Percentiles rank a stretch among this genome's conserved stretches.
Conservation (phyloP, 2,888 invertebrate species). For the Trichogramma evanescens region DNA sequence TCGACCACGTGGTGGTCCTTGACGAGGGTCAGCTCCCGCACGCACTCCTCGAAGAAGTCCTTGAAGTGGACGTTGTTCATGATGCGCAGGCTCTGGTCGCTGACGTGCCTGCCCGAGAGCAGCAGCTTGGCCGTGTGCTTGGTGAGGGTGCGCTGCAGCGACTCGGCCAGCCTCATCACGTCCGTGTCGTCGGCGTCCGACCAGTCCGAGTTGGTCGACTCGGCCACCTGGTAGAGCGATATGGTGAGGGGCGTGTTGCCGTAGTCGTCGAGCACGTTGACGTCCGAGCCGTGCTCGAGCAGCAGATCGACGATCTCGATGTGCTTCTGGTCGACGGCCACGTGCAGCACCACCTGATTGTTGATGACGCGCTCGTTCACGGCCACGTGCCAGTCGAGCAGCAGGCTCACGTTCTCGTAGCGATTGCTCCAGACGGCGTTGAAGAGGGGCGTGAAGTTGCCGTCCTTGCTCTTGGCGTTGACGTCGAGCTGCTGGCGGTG, state of each 20-base stretch:
- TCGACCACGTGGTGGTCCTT: neutral
- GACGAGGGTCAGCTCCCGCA: slow-evolving; percentile 1
- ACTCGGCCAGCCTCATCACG: neutral
- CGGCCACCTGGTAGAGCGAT: neutral
- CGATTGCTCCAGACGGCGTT: slow-evolving; percentile 12
- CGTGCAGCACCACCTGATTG: slow-evolving; percentile 9
- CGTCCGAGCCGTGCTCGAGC: slow-evolving; percentile 8
- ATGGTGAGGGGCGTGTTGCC: slow-evolving; percentile 11
- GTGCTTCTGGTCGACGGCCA: slow-evolving; percentile 10
- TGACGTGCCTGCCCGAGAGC: neutral
- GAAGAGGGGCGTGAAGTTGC: slow-evolving; percentile 11
- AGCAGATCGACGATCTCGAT: neutral
- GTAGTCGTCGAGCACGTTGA: slow-evolving; percentile 8
- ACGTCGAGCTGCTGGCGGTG: neutral
- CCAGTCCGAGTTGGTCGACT: neutral
- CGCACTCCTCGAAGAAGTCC: slow-evolving; percentile 3
- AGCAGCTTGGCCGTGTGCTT: slow-evolving; percentile 5
- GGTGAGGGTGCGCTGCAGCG: neutral
- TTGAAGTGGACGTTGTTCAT: slow-evolving; percentile 1
- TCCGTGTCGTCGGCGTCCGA: neutral
- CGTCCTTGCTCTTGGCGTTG: slow-evolving; percentile 8
- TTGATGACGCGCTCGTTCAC: slow-evolving; percentile 11
- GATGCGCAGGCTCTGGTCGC: neutral
- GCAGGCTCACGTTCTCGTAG: neutral
- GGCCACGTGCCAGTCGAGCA: slow-evolving; percentile 1